phyloP scores from a whole-genome alignment of 2,888 invertebrate genomes.

The Byasa hedistus region DNA sequence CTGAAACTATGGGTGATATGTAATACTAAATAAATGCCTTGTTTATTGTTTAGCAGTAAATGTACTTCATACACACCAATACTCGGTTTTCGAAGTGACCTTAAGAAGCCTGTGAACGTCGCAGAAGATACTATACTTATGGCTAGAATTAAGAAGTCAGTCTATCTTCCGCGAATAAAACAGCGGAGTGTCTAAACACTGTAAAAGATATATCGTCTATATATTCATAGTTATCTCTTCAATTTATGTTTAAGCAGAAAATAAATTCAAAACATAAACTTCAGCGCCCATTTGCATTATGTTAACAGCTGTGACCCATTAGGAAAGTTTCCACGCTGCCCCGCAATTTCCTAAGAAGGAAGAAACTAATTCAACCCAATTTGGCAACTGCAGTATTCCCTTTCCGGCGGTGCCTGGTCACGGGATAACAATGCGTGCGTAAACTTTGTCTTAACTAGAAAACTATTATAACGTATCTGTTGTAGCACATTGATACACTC shows the following conservation, averaged over 20 bases:
- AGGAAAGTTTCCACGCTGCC: constrained; percentile 15
- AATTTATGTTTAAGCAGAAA: not conserved
- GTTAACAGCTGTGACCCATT: constrained; percentile 9
- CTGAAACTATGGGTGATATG: too few relatives aligned
- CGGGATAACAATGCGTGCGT: constrained; percentile 3
- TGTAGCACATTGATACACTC: not conserved
- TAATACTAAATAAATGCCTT: too few relatives aligned
- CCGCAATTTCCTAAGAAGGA: constrained; percentile 21
- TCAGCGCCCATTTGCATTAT: not conserved
- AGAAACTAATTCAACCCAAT: constrained; percentile 23
- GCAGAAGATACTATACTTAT: too few relatives aligned
- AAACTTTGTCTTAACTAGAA: constrained; percentile 14
- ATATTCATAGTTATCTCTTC: not conserved
- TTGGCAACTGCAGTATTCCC: constrained; percentile 17
- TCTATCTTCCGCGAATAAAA: too few relatives aligned
- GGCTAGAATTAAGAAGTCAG: too few relatives aligned
- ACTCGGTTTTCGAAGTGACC: too few relatives aligned
- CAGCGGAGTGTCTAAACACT: too few relatives aligned
- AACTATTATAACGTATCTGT: constrained; percentile 5
- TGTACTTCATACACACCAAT: too few relatives aligned
- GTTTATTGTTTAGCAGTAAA: too few relatives aligned
- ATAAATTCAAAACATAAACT: not conserved
- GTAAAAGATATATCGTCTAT: not conserved
- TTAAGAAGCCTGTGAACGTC: too few relatives aligned
- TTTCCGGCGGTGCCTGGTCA: constrained; percentile 14